Conservation (phyloP, 1,140 invertebrate species). For the Macrotrachela quadricornifera region DNA sequence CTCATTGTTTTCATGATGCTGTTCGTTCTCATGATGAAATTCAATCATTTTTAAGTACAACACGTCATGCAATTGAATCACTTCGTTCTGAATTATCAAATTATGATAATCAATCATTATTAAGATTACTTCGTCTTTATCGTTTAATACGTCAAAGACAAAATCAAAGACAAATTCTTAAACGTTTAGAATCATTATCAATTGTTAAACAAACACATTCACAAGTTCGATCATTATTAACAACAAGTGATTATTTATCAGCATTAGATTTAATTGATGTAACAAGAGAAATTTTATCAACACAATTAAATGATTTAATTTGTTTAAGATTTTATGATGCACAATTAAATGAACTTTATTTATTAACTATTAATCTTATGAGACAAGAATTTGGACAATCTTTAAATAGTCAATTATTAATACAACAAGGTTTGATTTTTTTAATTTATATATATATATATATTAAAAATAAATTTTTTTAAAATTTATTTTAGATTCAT, state of each 20-base stretch:
- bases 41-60: neutral
- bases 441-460: no score
- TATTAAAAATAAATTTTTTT: no score
- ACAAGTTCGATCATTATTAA: conserved; percentile 75
- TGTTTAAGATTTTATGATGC: conserved; percentile 77
- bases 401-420: no score
- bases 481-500: conserved; percentile 19
- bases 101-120: no score
- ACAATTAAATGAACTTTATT: conserved; percentile 85
- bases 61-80: no score
- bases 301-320: conserved; percentile 61
- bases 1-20: conserved; percentile 81
- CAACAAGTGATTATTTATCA: conserved; percentile 85
- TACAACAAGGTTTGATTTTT: no score
- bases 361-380: conserved; percentile 86
- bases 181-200: conserved; percentile 63
- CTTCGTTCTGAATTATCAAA: no score
- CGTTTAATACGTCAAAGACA: no score
- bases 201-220: conserved; percentile 92
- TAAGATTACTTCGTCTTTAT: no score
- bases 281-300: conserved; percentile 72
- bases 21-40: conserved; percentile 10
- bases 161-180: no score
- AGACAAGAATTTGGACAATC: conserved; percentile 66
- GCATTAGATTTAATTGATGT: conserved; percentile 86